A percentile compares a stretch with the other conserved stretches of the same genome.
Evolutionary conservation across 37 sponge, comb jelly and placozoan species (phyloP).

Genomic region (Spongilla lacustris): DNA sequence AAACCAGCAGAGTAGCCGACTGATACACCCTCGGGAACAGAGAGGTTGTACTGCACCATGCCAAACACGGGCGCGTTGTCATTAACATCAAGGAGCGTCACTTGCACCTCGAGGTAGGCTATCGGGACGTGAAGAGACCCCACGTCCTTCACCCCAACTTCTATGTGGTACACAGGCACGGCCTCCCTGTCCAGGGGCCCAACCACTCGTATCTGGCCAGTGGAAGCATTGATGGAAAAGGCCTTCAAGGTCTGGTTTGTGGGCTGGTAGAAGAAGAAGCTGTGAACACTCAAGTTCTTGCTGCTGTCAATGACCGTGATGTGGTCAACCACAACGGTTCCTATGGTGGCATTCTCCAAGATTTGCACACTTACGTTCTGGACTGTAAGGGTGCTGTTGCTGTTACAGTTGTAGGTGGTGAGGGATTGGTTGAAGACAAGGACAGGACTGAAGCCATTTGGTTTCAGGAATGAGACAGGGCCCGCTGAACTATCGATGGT

Average conservation of each 20-base stretch:
- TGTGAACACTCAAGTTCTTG: slow-evolving; percentile 2
- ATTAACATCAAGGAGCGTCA: slow-evolving; percentile 65
- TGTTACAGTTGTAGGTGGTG: slow-evolving; percentile 65
- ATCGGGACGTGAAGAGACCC: slow-evolving; percentile 7
- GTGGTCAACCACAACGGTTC: not conserved
- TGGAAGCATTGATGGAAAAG: slow-evolving; percentile 48
- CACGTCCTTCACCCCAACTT: slow-evolving; percentile 25
- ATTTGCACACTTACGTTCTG: slow-evolving; percentile 13
- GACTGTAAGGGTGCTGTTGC: slow-evolving; percentile 42
- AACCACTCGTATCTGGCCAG: slow-evolving; percentile 54
- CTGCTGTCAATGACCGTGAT: slow-evolving; percentile 37
- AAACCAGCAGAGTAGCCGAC: slow-evolving; percentile 7
- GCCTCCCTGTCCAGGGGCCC: slow-evolving; percentile 54
- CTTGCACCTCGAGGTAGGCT: slow-evolving; percentile 41
- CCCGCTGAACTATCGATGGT: slow-evolving; percentile 14
- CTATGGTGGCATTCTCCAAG: slow-evolving; percentile 13
- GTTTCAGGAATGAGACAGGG: slow-evolving; percentile 7
- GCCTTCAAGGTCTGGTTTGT: slow-evolving; percentile 11
- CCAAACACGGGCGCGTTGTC: slow-evolving; percentile 64
- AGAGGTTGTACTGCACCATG: slow-evolving; percentile 5
- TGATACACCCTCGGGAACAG: slow-evolving; percentile 43
- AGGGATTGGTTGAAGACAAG: slow-evolving; percentile 29
- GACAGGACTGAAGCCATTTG: slow-evolving; percentile 61
- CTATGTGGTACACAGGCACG: slow-evolving; percentile 29
- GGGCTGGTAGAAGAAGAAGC: slow-evolving; percentile 12